Conservation (phyloP, 2,113 vertebrate species). For the Riparia riparia region DNA sequence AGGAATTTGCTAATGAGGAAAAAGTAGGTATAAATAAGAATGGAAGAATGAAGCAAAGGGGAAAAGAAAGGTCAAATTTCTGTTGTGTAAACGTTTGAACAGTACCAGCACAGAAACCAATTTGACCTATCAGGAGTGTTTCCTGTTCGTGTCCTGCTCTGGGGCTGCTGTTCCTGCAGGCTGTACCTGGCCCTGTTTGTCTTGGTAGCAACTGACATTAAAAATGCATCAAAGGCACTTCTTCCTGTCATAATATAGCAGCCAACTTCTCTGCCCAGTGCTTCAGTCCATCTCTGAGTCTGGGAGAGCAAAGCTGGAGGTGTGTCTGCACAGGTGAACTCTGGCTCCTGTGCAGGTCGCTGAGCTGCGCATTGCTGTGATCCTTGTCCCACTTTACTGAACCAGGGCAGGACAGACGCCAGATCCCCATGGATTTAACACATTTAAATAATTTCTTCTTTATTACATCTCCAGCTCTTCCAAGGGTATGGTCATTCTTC, state of each 20-base stretch:
- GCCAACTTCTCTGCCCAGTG: not conserved
- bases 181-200: not conserved
- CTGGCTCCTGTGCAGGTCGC: not conserved
- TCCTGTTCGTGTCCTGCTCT: not conserved
- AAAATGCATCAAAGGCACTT: not conserved
- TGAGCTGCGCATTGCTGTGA: not conserved
- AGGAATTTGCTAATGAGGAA: not conserved
- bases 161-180: not conserved
- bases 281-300: not conserved
- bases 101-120: not conserved
- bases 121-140: not conserved
- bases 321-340: not conserved
- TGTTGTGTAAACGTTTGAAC: not conserved
- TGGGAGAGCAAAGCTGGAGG: not conserved
- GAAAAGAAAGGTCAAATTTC: not conserved
- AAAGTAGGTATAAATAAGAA: not conserved
- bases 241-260: not conserved
- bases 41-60: not conserved
- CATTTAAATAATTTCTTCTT: not conserved
- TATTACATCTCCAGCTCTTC: not conserved
- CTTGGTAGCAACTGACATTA: accelerated
- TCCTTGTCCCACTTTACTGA: accelerated
- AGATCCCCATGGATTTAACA: not conserved
- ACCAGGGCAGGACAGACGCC: not conserved
- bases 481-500: not conserved